Evolutionary conservation across 2,797 vertebrate genomes (phyloP).

Genomic region (Myioborus miniatus): DNA sequence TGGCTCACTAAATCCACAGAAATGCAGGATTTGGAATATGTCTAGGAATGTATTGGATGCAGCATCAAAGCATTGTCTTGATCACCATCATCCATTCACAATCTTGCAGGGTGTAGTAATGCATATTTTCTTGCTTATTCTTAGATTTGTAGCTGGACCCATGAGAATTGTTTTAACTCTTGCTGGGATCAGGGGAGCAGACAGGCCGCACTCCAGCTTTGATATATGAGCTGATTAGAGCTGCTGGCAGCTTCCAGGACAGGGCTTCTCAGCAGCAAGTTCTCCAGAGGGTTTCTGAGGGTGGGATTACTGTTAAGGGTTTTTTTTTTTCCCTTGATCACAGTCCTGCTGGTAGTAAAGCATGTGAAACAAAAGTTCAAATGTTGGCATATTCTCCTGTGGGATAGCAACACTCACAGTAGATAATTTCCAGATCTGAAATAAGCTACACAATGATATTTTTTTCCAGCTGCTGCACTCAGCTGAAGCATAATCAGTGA

Average conservation of each 20-base stretch:
- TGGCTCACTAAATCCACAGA: not conserved
- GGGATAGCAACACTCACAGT: not conserved
- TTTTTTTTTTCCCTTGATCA: not conserved
- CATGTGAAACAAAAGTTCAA: slow-evolving; percentile 32
- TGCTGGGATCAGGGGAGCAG: not conserved
- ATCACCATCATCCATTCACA: slow-evolving; percentile 29
- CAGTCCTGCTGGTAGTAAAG: not conserved
- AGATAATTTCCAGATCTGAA: not conserved
- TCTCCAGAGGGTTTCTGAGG: slow-evolving; percentile 46
- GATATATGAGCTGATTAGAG: slow-evolving; percentile 46
- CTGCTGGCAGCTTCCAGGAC: slow-evolving; percentile 36
- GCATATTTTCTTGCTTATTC: slow-evolving; percentile 58
- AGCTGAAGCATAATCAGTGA: not conserved
- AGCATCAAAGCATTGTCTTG: slow-evolving; percentile 27
- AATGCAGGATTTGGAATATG: not conserved
- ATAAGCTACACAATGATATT: not conserved
- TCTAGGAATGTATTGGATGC: not conserved
- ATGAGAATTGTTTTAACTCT: slow-evolving; percentile 42
- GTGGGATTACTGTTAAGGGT: not conserved
- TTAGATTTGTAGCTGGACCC: slow-evolving; percentile 10
- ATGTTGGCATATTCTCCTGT: not conserved
- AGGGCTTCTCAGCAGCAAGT: slow-evolving; percentile 33
- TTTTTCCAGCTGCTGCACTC: not conserved
- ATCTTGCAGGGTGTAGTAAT: slow-evolving; percentile 44
- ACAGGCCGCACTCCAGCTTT: slow-evolving; percentile 9